These are phyloP conservation scores for Archegozetes longisetosus DNA, from an alignment of 1,140 invertebrate genomes.

Conservation along the genomic window DNA sequence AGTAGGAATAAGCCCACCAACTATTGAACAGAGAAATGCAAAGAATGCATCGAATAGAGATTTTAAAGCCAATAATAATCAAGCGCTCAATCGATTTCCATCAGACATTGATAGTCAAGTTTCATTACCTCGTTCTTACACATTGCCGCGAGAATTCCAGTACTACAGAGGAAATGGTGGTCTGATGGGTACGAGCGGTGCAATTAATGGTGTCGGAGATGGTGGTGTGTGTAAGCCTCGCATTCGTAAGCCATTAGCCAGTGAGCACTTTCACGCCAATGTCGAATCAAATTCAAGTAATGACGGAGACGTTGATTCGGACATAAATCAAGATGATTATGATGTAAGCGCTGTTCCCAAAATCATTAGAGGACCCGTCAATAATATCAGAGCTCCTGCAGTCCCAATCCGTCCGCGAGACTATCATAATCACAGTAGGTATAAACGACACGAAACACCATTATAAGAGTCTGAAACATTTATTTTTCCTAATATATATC, in stretches of 20 bases:
- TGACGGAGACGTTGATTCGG: conserved; percentile 40
- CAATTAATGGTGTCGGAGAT: neutral
- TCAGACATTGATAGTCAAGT: conserved; percentile 58
- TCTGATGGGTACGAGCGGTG: neutral
- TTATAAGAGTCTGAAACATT: neutral
- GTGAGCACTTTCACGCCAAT: conserved; percentile 42
- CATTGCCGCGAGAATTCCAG: conserved; percentile 62
- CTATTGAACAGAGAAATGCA: neutral
- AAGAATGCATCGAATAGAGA: conserved; percentile 20
- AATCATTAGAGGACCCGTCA: neutral
- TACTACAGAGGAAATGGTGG: conserved; percentile 36
- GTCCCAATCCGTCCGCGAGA: neutral
- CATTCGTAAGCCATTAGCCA: conserved; percentile 20
- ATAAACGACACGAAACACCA: neutral
- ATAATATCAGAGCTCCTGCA: neutral
- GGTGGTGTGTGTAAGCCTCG: neutral
- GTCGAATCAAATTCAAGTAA: conserved; percentile 58
- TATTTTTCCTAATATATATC: no score
- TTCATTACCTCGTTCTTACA: conserved; percentile 61
- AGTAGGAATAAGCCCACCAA: conserved; percentile 62
- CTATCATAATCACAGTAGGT: neutral
- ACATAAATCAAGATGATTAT: conserved; percentile 10
- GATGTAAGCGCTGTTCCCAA: neutral
- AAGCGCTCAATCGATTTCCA: conserved; percentile 29
- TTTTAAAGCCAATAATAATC: neutral